A percentile compares a stretch with the other conserved stretches of the same genome.
Evolutionary conservation across 1,140 invertebrate genomes (phyloP).

Genomic region (Plutomurus gul): DNA sequence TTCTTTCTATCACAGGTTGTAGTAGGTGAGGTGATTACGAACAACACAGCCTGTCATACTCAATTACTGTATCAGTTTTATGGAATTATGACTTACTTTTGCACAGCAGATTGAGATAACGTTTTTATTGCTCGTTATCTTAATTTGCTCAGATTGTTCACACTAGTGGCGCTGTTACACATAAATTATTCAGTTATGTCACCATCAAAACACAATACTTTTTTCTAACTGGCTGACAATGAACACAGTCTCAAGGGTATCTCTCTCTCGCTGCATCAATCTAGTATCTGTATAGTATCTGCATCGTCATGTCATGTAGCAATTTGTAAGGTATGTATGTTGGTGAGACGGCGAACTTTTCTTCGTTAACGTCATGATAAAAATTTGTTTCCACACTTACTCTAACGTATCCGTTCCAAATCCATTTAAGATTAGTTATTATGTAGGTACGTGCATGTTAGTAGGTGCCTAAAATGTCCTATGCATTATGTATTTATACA

Average conservation of each 20-base stretch:
- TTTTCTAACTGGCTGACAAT: not conserved
- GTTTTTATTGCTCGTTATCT: constrained; percentile 3
- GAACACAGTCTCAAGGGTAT: not conserved
- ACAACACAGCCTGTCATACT: too few relatives aligned
- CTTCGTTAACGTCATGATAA: not conserved
- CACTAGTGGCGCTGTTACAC: constrained; percentile 9
- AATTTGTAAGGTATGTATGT: constrained; percentile 14
- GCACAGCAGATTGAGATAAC: not conserved
- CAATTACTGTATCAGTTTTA: too few relatives aligned
- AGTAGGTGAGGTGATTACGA: too few relatives aligned
- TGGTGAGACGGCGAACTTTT: not conserved
- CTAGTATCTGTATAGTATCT: not conserved
- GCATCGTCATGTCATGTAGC: not conserved
- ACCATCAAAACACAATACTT: not conserved
- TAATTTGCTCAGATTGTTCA: not conserved
- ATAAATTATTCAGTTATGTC: not conserved
- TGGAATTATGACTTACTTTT: too few relatives aligned
- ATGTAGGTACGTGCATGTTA: not conserved
- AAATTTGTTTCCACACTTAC: not conserved
- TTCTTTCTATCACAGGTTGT: too few relatives aligned
- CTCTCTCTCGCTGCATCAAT: not conserved
- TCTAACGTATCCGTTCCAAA: not conserved
- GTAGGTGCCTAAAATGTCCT: too few relatives aligned
- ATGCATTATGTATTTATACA: too few relatives aligned
- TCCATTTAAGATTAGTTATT: not conserved